Percentiles rank a stretch among this genome's conserved stretches.
phyloP scores from a whole-genome alignment of 2,797 vertebrate genomes.

The Danio jaintianensis region DNA sequence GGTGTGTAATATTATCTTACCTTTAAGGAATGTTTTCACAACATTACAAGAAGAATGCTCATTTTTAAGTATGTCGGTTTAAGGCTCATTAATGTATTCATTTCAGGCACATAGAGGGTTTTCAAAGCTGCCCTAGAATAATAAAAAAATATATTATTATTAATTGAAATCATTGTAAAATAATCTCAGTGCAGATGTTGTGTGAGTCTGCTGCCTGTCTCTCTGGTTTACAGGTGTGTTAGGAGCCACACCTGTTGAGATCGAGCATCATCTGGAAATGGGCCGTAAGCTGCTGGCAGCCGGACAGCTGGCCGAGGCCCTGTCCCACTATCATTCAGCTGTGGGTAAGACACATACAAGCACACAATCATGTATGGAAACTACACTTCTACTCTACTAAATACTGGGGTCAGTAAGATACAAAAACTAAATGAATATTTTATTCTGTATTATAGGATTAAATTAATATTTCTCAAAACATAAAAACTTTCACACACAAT shows the following conservation, averaged over 20 bases:
- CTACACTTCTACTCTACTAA: neutral
- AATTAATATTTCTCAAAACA: no score
- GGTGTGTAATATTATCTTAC: neutral
- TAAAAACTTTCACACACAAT: no score
- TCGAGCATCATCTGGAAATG: slow-evolving; percentile 89
- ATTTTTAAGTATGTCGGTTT: neutral
- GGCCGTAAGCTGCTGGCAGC: slow-evolving; percentile 87
- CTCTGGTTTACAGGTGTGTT: slow-evolving; percentile 76
- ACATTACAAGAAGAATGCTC: neutral
- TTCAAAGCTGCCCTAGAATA: neutral
- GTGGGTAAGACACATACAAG: slow-evolving; percentile 79
- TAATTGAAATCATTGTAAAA: neutral
- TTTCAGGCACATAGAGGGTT: neutral
- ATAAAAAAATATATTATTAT: no score
- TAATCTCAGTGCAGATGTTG: neutral
- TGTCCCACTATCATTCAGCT: slow-evolving; percentile 88
- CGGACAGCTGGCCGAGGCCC: slow-evolving; percentile 85
- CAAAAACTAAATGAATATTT: neutral
- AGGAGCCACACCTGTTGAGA: slow-evolving; percentile 82
- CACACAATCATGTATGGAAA: neutral
- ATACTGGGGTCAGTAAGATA: neutral
- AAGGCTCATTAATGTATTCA: neutral
- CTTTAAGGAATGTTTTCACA: neutral
- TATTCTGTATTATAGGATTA: neutral
- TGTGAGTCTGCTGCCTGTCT: neutral